Evolutionary conservation across 2,113 vertebrate genomes (phyloP).

Genomic region (Engraulis encrasicolus): DNA sequence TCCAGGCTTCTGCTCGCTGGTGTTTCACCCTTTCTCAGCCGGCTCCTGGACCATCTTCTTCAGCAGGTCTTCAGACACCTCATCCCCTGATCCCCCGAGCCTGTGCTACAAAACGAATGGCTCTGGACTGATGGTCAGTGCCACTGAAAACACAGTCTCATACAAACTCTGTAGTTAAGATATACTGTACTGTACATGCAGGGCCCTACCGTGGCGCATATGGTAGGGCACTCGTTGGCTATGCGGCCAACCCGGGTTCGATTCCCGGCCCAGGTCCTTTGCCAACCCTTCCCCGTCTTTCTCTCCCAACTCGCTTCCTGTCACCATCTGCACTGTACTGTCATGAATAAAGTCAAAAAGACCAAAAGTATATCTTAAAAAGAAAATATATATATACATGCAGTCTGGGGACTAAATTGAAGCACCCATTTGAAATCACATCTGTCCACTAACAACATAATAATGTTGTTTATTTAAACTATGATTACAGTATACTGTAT

Average conservation of each 20-base stretch:
- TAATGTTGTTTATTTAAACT: neutral
- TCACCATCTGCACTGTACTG: too few species aligned
- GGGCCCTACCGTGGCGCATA: too few species aligned
- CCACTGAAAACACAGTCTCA: neutral
- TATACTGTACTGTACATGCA: too few species aligned
- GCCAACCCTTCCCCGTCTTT: too few species aligned
- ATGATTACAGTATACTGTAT: neutral
- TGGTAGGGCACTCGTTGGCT: too few species aligned
- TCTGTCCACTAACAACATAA: neutral
- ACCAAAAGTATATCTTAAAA: too few species aligned
- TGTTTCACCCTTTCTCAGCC: slow-evolving; percentile 74
- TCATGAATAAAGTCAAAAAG: too few species aligned
- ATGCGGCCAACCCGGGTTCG: too few species aligned
- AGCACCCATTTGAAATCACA: neutral
- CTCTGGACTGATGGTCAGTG: slow-evolving; percentile 71
- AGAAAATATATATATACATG: too few species aligned
- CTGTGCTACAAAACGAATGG: slow-evolving; percentile 65
- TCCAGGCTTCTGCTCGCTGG: slow-evolving; percentile 86
- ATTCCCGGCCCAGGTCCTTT: too few species aligned
- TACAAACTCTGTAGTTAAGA: neutral
- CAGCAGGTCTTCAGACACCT: slow-evolving; percentile 73
- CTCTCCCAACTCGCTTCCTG: too few species aligned
- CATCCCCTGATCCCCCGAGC: slow-evolving; percentile 40
- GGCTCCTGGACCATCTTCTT: slow-evolving; percentile 89
- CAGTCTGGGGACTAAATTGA: too few species aligned